Conservation (phyloP, 2,797 vertebrate species). For the Sebastes steindachneri region DNA sequence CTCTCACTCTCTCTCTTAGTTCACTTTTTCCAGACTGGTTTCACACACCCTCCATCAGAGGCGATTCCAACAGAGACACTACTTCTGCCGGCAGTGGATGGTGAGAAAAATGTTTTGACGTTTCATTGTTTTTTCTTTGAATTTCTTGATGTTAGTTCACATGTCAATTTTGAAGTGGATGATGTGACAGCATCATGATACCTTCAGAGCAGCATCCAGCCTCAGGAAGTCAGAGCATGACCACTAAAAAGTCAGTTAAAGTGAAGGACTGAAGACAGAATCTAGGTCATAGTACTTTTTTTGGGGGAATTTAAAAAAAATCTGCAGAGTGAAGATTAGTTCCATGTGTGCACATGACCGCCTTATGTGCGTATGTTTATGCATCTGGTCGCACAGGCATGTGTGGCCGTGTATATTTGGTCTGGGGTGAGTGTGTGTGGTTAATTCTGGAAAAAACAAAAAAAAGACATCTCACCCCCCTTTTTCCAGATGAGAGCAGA, state of each 20-base stretch:
- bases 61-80: not conserved
- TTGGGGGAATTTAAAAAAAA: not conserved
- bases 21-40: conserved; percentile 42
- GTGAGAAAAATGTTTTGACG: conserved; percentile 58
- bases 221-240: not conserved
- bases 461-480: not conserved
- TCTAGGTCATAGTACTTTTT: not conserved
- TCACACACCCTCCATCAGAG: conserved; percentile 24
- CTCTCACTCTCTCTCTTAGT: conserved; percentile 4
- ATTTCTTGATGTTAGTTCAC: not conserved
- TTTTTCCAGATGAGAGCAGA: conserved; percentile 47
- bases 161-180: not conserved
- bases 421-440: conserved; percentile 29
- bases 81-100: conserved; percentile 37
- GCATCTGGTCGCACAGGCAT: conserved; percentile 13
- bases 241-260: not conserved
- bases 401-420: conserved; percentile 23
- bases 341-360: not conserved
- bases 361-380: conserved; percentile 15
- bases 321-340: not conserved
- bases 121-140: not conserved
- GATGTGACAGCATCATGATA: conserved; percentile 37
- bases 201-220: conserved; percentile 5
- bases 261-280: not conserved
- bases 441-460: conserved; percentile 22